phyloP scores from a whole-genome alignment of 1,140 invertebrate genomes.

The Diabrotica virgifera region DNA sequence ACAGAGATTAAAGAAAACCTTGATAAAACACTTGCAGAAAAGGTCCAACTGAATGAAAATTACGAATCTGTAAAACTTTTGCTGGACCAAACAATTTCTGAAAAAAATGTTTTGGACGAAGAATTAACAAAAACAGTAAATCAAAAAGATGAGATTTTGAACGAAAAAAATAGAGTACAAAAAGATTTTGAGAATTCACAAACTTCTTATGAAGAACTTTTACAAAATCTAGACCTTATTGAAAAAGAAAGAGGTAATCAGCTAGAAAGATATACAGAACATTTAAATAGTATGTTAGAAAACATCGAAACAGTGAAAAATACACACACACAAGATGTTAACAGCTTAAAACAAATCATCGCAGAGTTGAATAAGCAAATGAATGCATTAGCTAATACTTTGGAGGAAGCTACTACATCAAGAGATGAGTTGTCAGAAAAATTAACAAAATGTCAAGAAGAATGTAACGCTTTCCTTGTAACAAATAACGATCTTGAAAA shows the following conservation, averaged over 20 bases:
- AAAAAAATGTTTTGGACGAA: constrained; percentile 3
- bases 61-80: no score
- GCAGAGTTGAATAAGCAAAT: no score
- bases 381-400: no score
- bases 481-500: not conserved
- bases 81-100: constrained; percentile 10
- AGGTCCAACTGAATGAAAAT: no score
- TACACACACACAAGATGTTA: no score
- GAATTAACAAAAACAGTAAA: not conserved
- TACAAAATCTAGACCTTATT: not conserved
- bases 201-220: not conserved
- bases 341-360: no score
- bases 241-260: not conserved
- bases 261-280: not conserved
- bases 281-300: no score
- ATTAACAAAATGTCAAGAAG: not conserved
- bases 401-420: not conserved
- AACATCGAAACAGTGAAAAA: no score
- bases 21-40: no score
- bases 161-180: constrained; percentile 6
- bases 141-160: constrained; percentile 13
- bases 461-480: not conserved
- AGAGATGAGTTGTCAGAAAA: not conserved
- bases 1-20: no score
- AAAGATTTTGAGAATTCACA: constrained; percentile 6